phyloP scores from a whole-genome alignment of 1,140 invertebrate species.

The Oryctes rhinoceros region DNA sequence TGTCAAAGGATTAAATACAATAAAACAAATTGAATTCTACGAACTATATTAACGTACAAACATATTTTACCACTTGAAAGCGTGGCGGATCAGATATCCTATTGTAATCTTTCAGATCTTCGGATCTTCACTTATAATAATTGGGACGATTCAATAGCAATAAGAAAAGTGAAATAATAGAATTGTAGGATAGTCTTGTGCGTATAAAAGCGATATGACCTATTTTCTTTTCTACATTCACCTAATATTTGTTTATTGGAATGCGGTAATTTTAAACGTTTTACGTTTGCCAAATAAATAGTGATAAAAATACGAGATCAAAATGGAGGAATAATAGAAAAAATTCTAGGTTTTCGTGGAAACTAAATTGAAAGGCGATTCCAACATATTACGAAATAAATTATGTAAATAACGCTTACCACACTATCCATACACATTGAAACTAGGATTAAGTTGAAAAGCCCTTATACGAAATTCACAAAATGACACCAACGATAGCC shows the following conservation, averaged over 20 bases:
- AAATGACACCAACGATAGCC: slow-evolving; percentile 9
- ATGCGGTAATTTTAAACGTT: background rate
- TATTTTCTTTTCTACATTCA: background rate
- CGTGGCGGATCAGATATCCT: background rate
- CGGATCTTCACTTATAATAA: no score
- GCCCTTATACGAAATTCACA: background rate
- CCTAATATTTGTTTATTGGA: background rate
- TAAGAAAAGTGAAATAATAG: background rate
- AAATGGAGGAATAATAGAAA: background rate
- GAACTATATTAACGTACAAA: background rate
- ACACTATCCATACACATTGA: slow-evolving; percentile 14
- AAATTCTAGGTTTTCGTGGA: background rate
- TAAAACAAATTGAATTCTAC: no score
- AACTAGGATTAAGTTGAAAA: background rate
- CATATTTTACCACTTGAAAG: background rate
- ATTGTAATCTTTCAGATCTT: no score
- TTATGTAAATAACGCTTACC: background rate
- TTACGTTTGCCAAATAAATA: background rate
- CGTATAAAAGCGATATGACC: background rate
- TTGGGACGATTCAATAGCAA: background rate
- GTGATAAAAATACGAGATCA: background rate
- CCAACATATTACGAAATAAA: background rate
- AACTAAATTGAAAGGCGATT: background rate
- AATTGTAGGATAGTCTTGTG: background rate
- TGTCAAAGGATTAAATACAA: no score